Percentiles rank a stretch among this genome's conserved stretches.
Conservation (phyloP, 2,797 vertebrate species). For the Falco berigora region DNA sequence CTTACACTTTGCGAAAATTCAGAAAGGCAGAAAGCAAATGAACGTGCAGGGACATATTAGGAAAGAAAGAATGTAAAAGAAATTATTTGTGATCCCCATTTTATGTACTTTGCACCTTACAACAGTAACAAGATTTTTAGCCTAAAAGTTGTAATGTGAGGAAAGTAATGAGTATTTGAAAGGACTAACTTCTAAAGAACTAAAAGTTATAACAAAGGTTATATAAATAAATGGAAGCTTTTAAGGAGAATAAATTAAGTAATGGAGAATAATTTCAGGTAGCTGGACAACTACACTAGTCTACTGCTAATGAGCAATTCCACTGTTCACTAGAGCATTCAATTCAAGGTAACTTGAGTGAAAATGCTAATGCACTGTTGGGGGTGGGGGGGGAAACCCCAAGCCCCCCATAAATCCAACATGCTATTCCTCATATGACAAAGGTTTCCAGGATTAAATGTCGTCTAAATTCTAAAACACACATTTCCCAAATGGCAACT, state of each 20-base stretch:
- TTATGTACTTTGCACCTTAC: not conserved
- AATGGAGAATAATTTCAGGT: not conserved
- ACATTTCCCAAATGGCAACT: not conserved
- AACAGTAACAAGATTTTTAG: not conserved
- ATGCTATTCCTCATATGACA: not conserved
- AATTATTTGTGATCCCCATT: not conserved
- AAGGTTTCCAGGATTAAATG: not conserved
- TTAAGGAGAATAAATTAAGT: not conserved
- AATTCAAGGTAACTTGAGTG: not conserved
- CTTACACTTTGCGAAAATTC: not conserved
- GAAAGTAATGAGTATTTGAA: not conserved
- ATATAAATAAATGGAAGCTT: not conserved
- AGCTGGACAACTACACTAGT: not conserved
- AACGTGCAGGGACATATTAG: not conserved
- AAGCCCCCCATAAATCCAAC: not conserved
- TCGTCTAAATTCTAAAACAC: not conserved
- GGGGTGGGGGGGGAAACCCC: rapidly evolving
- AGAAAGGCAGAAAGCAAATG: not conserved
- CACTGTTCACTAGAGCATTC: not conserved
- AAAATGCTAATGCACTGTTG: not conserved
- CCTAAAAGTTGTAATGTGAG: not conserved
- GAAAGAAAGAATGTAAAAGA: not conserved
- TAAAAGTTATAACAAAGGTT: not conserved
- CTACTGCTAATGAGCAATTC: not conserved
- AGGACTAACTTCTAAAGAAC: not conserved